These are phyloP conservation scores for Catharus bicknelli DNA, from an alignment of 2,113 vertebrate species.

Conservation along the genomic window DNA sequence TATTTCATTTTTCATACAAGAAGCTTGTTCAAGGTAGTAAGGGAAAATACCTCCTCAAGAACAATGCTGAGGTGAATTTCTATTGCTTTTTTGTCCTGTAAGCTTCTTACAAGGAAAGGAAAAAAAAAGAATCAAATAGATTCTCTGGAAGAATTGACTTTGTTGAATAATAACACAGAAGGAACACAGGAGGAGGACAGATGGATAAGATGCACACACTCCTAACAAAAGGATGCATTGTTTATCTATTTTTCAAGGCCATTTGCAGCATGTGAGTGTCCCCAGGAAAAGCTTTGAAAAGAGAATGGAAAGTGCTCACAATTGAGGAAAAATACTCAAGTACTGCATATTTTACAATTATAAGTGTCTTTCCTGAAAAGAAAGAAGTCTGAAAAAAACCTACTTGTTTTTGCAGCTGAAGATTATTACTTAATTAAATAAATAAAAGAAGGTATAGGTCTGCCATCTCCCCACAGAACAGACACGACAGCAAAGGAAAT, in stretches of 20 bases:
- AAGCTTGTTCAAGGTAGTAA: constrained; percentile 13
- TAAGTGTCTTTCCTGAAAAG: neutral
- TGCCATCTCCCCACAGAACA: neutral
- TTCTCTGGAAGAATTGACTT: constrained; percentile 36
- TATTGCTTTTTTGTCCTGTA: constrained; percentile 68
- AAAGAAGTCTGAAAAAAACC: neutral
- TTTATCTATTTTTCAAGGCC: constrained; percentile 29
- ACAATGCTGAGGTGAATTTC: constrained; percentile 47
- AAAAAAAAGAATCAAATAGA: constrained; percentile 41
- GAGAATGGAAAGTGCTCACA: neutral
- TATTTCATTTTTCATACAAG: neutral
- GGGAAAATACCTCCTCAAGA: constrained; percentile 41
- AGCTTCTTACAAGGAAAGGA: constrained; percentile 32
- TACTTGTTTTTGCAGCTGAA: neutral
- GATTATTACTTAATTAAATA: neutral
- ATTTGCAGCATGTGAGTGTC: neutral
- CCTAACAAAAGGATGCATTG: neutral
- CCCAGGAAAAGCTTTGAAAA: neutral
- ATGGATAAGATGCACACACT: neutral
- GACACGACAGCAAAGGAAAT: neutral
- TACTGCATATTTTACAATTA: neutral
- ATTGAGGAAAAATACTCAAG: neutral
- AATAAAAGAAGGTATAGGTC: neutral
- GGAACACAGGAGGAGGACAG: constrained; percentile 27
- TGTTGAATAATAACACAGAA: constrained; percentile 48